phyloP scores from a whole-genome alignment of 1,140 invertebrate genomes.

The Drosophila micromelanica region DNA sequence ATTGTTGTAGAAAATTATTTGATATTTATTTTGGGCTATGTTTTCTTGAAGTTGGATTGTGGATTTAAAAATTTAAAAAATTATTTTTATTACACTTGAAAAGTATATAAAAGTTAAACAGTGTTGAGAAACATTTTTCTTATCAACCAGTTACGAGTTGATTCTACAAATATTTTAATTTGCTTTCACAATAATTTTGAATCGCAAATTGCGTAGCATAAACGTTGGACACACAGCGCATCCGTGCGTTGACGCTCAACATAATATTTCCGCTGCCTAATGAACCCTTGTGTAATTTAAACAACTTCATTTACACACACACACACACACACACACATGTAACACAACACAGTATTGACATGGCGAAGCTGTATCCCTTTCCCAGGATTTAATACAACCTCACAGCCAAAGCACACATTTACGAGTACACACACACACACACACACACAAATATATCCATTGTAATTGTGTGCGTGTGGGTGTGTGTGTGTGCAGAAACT shows the following conservation, averaged over 20 bases:
- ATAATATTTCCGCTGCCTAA: slow-evolving; percentile 39
- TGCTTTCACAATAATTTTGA: background rate
- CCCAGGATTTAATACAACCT: background rate
- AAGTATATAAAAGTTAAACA: no score
- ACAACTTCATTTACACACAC: slow-evolving; percentile 16
- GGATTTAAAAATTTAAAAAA: no score
- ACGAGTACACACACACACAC: background rate
- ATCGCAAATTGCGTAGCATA: background rate
- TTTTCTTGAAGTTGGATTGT: no score
- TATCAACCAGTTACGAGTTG: no score
- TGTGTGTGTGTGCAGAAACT: background rate
- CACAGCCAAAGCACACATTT: background rate
- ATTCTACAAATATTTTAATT: background rate
- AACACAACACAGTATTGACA: background rate
- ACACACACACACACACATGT: background rate
- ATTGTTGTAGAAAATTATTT: no score
- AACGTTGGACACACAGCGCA: slow-evolving; percentile 3
- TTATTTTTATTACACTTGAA: no score
- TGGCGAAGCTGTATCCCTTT: background rate
- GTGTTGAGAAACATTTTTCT: no score
- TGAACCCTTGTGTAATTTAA: slow-evolving; percentile 37
- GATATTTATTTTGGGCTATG: no score
- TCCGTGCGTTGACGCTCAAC: slow-evolving; percentile 21
- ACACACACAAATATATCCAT: background rate
- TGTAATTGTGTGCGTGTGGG: background rate